Base-by-base conservation (phyloP, 2,888 invertebrate species). In the Gari tellinella region DNA sequence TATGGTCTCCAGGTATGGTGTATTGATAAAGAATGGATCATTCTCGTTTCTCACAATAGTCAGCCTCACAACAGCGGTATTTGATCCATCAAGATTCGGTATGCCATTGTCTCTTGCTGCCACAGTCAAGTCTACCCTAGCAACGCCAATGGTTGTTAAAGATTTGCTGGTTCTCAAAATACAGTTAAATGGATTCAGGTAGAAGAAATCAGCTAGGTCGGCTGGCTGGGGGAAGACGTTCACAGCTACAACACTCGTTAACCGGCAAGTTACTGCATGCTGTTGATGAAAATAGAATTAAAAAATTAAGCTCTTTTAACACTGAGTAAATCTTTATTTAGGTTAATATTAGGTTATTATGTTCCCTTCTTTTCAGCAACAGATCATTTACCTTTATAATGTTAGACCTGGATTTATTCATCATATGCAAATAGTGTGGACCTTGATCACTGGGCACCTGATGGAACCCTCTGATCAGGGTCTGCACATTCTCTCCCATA, bases 151-250 rank as follows among this genome's bases (percentile, higher is more conserved):
- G 53, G 60, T 58, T 67, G 84, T 81, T 8, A 90, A 84, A 8
- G 86, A 82, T 48, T 76, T 65, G 19, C 69, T 73, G 23, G 86
- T 73, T 7, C 83, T 83, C 15, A 90, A 70, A 7, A 79, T 68
- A 21, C 88, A 89, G 21, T 76, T 83, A 45, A 80, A 83, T 1
- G 86, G 80, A 62, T 88, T 85, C 51, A 89, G 62, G 72, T 84
- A 87, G 82, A 90, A 89, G 72, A 80, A 87, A 38, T 83, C 65
- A 0, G 46, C 58, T 1, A 84, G 83, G 40, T 80, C 74, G 1
- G 26, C 51, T 12, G 62, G 66, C 17, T 57, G 66, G 40, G 19
- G 26, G 40, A 72, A 38, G 8, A 55, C 49, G 43, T 72, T 76
- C 1, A 72, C 58, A 10, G 62, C 53, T 1, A 49, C 56, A 0